Evolutionary conservation across 2,888 invertebrate genomes (phyloP).

Genomic region (Tinea pellionella): DNA sequence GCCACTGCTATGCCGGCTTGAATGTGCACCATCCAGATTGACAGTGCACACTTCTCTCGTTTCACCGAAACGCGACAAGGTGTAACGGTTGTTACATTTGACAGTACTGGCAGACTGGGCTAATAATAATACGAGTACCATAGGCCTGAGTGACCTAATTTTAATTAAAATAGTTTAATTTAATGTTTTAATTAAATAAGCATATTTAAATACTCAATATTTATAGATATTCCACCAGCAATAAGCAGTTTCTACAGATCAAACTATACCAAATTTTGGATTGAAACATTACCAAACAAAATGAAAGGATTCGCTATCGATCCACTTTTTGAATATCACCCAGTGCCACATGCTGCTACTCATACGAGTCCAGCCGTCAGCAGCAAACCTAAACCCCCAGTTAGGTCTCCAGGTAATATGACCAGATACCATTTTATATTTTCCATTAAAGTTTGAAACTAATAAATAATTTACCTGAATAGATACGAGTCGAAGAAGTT

Average conservation of each 20-base stretch:
- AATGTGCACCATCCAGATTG: no score
- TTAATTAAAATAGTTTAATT: no score
- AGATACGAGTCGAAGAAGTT: constrained; percentile 26
- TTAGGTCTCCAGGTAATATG: constrained; percentile 33
- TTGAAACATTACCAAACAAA: constrained; percentile 81
- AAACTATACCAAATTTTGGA: constrained; percentile 86
- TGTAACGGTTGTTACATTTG: no score
- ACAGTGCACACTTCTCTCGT: no score
- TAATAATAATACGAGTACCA: no score
- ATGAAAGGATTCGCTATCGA: constrained; percentile 66
- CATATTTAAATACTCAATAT: constrained; percentile 21
- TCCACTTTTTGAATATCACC: constrained; percentile 38
- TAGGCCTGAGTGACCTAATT: no score
- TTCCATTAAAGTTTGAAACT: neutral
- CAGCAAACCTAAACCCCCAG: constrained; percentile 33
- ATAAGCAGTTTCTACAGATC: constrained; percentile 81
- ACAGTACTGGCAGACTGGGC: no score
- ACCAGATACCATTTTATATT: neutral
- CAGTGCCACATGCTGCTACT: constrained; percentile 20
- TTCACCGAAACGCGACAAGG: no score
- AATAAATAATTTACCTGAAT: constrained; percentile 8
- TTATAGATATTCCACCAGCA: constrained; percentile 79
- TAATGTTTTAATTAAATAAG: no score
- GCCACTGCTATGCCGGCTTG: no score
- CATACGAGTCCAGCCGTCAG: constrained; percentile 24